A percentile compares a stretch with the other conserved stretches of the same genome.
These are phyloP conservation scores for Datnioides undecimradiatus DNA, from an alignment of 2,113 vertebrate species.

Conservation along the genomic window DNA sequence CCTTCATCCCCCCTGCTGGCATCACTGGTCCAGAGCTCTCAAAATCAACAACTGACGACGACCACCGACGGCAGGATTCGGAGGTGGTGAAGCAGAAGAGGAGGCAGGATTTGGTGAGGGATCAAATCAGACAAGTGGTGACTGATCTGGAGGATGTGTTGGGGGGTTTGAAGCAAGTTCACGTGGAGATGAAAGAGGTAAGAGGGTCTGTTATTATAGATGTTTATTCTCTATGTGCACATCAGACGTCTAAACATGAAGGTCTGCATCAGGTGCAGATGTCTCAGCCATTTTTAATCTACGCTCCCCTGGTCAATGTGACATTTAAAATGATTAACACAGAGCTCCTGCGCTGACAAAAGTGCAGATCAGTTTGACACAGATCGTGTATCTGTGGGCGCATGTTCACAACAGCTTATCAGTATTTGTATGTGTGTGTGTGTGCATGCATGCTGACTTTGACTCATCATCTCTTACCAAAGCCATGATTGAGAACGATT, in stretches of 20 bases:
- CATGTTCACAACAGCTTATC: not conserved
- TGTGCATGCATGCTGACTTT: slow-evolving; percentile 42
- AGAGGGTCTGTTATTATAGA: slow-evolving; percentile 57
- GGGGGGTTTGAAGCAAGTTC: slow-evolving; percentile 86
- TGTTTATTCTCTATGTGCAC: slow-evolving; percentile 30
- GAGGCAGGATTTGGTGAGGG: slow-evolving; percentile 75
- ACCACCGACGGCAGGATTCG: slow-evolving; percentile 14
- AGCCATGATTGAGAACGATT: slow-evolving; percentile 57
- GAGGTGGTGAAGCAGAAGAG: slow-evolving; percentile 58
- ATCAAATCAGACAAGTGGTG: slow-evolving; percentile 86
- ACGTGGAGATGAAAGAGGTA: slow-evolving; percentile 88
- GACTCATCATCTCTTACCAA: slow-evolving; percentile 52
- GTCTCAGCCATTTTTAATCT: slow-evolving; percentile 32
- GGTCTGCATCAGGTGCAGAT: slow-evolving; percentile 28
- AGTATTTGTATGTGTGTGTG: not conserved
- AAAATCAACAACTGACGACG: not conserved
- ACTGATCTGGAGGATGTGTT: slow-evolving; percentile 84
- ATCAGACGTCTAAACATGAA: slow-evolving; percentile 36
- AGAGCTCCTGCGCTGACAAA: slow-evolving; percentile 2
- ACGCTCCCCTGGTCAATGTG: slow-evolving; percentile 21
- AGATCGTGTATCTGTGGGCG: slow-evolving; percentile 26
- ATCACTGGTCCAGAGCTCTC: slow-evolving; percentile 31
- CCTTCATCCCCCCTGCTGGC: not conserved
- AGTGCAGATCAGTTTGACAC: slow-evolving; percentile 31
- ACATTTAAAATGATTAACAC: slow-evolving; percentile 56